Evolutionary conservation across 2,797 vertebrate species (phyloP).

Genomic region (Hapalemur alaotrensis): DNA sequence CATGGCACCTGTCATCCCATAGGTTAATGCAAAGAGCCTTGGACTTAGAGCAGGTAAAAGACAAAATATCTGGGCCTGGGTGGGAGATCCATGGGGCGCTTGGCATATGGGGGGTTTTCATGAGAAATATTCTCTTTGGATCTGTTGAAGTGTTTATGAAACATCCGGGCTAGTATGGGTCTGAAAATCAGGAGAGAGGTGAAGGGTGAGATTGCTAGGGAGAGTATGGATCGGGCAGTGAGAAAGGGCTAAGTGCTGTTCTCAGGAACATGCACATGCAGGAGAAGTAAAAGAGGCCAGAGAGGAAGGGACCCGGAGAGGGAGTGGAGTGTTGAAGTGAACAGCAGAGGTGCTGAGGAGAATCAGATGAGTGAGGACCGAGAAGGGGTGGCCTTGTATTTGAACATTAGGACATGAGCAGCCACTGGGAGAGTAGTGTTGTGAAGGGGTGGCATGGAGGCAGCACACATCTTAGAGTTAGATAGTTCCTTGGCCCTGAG

Average conservation of each 20-base stretch:
- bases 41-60: not conserved
- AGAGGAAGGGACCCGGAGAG: not conserved
- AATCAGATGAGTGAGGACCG: not conserved
- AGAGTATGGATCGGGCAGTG: not conserved
- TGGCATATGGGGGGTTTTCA: not conserved
- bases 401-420: not conserved
- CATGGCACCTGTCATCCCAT: not conserved
- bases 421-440: not conserved
- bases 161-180: not conserved
- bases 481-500: not conserved
- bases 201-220: not conserved
- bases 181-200: conserved; percentile 10
- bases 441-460: not conserved
- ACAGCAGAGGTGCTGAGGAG: not conserved
- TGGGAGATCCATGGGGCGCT: not conserved
- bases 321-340: not conserved
- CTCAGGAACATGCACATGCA: not conserved
- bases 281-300: not conserved
- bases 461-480: not conserved
- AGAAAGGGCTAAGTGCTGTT: not conserved
- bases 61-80: not conserved
- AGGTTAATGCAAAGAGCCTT: not conserved
- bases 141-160: not conserved
- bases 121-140: not conserved
- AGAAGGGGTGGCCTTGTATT: not conserved